phyloP scores from a whole-genome alignment of 2,113 vertebrate genomes.

The Piprites chloris region DNA sequence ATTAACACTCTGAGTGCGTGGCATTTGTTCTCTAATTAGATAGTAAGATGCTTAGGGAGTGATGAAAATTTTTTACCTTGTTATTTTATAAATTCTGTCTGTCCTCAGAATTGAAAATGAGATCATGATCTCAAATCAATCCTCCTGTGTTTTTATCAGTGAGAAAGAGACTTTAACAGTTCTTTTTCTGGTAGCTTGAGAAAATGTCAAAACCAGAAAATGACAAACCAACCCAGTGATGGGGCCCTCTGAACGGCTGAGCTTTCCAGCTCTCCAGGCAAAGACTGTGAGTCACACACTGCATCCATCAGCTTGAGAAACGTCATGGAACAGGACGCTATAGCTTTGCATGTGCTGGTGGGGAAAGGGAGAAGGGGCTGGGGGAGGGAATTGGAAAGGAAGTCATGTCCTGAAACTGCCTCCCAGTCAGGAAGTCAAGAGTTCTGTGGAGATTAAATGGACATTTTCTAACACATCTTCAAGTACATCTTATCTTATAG shows the following conservation, averaged over 20 bases:
- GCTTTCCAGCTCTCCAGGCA: neutral
- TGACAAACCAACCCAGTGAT: neutral
- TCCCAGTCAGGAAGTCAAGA: neutral
- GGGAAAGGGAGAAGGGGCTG: neutral
- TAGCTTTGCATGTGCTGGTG: neutral
- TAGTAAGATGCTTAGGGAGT: neutral
- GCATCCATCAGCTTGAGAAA: neutral
- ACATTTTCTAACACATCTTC: neutral
- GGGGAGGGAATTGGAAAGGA: neutral
- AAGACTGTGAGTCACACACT: neutral
- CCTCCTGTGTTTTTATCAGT: neutral
- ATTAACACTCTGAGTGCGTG: neutral
- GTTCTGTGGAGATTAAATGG: neutral
- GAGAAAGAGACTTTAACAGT: neutral
- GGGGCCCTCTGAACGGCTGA: neutral
- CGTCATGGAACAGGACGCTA: accelerated
- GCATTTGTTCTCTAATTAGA: constrained; percentile 17
- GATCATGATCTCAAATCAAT: neutral
- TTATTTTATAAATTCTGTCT: neutral
- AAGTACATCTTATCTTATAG: neutral
- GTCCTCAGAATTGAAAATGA: neutral
- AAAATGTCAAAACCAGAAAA: constrained; percentile 5
- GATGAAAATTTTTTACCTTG: neutral
- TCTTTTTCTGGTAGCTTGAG: neutral
- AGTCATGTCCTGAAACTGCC: neutral